Conservation (phyloP, 2,797 vertebrate genomes). For the Myotis planiceps region DNA sequence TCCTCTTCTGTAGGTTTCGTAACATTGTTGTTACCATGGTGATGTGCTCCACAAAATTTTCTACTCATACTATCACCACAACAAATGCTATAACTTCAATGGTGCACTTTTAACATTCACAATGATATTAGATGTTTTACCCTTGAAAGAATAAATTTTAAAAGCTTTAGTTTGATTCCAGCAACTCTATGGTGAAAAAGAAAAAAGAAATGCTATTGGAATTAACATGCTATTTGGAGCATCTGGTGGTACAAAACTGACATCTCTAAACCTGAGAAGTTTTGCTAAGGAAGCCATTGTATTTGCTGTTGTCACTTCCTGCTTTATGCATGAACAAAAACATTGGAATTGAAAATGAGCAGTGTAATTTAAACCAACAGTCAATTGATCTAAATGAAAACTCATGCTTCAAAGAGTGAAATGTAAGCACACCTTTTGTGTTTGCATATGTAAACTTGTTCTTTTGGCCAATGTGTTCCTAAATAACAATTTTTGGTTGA, state of each 20-base stretch:
- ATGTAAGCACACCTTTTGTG: background rate
- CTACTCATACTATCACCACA: background rate
- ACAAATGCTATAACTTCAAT: background rate
- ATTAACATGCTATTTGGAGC: conserved; percentile 48
- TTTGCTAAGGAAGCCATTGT: background rate
- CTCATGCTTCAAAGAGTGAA: background rate
- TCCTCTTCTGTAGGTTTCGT: background rate
- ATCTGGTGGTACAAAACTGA: conserved; percentile 9
- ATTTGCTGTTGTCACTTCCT: background rate
- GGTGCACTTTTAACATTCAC: background rate
- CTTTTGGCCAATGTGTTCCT: background rate
- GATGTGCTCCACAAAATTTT: background rate
- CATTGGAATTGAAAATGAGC: conserved; percentile 22
- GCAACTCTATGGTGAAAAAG: background rate
- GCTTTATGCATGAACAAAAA: background rate
- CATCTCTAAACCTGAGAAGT: background rate
- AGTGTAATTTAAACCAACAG: background rate
- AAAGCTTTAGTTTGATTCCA: conserved; percentile 27
- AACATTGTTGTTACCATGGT: background rate
- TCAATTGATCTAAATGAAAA: conserved; percentile 43
- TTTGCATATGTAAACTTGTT: background rate
- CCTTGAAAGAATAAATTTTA: background rate
- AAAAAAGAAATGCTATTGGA: background rate
- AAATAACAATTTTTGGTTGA: conserved; percentile 2
- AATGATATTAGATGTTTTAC: background rate